Base-by-base conservation (phyloP, 2,888 invertebrate genomes). In the Candidula unifasciata region DNA sequence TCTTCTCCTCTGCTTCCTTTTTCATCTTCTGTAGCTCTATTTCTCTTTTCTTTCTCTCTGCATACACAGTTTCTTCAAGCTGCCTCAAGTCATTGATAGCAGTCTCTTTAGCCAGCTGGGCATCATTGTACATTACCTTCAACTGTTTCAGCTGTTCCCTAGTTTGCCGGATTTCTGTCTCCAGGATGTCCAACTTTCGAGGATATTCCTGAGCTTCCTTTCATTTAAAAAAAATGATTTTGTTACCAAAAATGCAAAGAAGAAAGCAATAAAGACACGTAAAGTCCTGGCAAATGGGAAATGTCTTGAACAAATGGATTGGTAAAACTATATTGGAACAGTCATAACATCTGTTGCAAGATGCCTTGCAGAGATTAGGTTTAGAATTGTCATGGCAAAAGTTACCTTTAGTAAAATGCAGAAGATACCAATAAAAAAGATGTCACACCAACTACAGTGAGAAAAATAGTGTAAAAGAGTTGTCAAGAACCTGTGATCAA, bases 1-100 rank as follows among this genome's bases (percentile, higher is more conserved):
- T 93, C 89, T 93, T 93, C 86, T 94, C 93, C 74, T 94, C 94
- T 27, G 94, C 93, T 82, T 93, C 93, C 86, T 93, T 93, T 88
- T 93, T 92, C 90, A 93, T 92, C 87, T 92, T 91, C 82, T 91
- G 90, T 37, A 94, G 89, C 85, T 93, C 93, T 35, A 93, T 88
- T 86, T 94, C 94, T 64, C 94, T 88, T 88, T 92, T 90, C 86
- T 92, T 93, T 52, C 93, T 90, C 84, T 93, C 93, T 0, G 90
- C 87, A 78, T 92, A 92, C 27, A 93, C 92, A 24, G 92, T 90
- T 76, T 92, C 91, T 88, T 94, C 93, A 81, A 93, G 92, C 37
- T 91, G 90, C 21, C 90, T 85, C 44, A 94, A 89, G 80, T 93
- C 93, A 60, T 89, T 88, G 85, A 92, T 91, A 0, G 93, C 92